Conservation (phyloP, 2,888 invertebrate species). For the Drosophila prolongata region DNA sequence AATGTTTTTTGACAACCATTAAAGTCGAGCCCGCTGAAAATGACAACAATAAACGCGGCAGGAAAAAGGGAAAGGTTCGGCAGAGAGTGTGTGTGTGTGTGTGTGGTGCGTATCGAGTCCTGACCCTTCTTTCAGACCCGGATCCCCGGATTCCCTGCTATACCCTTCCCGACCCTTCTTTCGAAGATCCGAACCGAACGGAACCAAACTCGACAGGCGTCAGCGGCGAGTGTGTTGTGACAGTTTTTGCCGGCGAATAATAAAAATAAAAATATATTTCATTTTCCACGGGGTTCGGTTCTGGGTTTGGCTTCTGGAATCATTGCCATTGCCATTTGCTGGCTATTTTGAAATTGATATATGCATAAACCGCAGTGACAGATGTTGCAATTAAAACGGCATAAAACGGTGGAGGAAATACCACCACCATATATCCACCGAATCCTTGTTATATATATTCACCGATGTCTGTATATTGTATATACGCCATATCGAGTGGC, state of each 20-base stretch:
- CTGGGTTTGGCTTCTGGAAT: slow-evolving; percentile 33
- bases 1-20: slow-evolving; percentile 75
- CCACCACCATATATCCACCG: slow-evolving; percentile 26
- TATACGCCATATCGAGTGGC: slow-evolving; percentile 40
- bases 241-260: slow-evolving; percentile 74
- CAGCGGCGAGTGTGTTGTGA: slow-evolving; percentile 71
- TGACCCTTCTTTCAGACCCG: slow-evolving; percentile 45
- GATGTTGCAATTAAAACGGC: slow-evolving; percentile 83
- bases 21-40: slow-evolving; percentile 74
- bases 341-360: slow-evolving; percentile 80
- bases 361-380: slow-evolving; percentile 82
- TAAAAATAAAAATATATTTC: slow-evolving; percentile 78
- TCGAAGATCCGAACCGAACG: slow-evolving; percentile 27
- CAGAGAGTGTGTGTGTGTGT: slow-evolving; percentile 40
- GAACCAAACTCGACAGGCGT: slow-evolving; percentile 49
- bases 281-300: slow-evolving; percentile 62
- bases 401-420: slow-evolving; percentile 65
- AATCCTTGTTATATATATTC: slow-evolving; percentile 7
- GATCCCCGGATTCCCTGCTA: slow-evolving; percentile 7
- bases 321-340: slow-evolving; percentile 61
- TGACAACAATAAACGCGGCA: slow-evolving; percentile 60
- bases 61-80: slow-evolving; percentile 62
- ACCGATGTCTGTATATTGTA: slow-evolving; percentile 12
- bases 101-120: slow-evolving; percentile 55
- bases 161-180: slow-evolving; percentile 17